Evolutionary conservation across 2,797 vertebrate species (phyloP).

Genomic region (Leptatherina wallacei): DNA sequence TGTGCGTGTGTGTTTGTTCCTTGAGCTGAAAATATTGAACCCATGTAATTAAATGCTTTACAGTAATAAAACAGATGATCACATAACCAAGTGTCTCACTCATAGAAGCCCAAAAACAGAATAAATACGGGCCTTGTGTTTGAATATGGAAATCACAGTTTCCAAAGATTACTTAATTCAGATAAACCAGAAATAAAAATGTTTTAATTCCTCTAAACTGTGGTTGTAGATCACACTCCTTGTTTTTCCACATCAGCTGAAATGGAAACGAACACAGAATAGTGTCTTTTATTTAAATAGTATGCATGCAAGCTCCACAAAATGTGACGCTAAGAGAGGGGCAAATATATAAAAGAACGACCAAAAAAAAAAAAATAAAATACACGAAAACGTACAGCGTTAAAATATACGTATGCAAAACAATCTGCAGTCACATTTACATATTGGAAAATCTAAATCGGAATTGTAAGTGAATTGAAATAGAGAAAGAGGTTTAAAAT

Average conservation of each 20-base stretch:
- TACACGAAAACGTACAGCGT: neutral
- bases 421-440: conserved; percentile 21
- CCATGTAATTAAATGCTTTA: neutral
- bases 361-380: neutral
- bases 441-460: conserved; percentile 26
- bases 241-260: neutral
- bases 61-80: neutral
- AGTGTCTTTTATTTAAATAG: conserved; percentile 40
- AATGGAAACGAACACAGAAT: conserved; percentile 1
- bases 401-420: conserved; percentile 30
- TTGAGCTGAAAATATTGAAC: neutral
- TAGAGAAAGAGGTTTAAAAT: neutral
- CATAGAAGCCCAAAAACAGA: too few relatives aligned
- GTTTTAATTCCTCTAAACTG: neutral
- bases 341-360: neutral
- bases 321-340: neutral
- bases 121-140: conserved; percentile 1
- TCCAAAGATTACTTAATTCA: neutral
- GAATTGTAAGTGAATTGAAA: neutral
- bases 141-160: conserved; percentile 15
- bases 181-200: neutral
- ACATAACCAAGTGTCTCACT: neutral
- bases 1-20: neutral
- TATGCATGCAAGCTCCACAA: conserved; percentile 31
- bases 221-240: neutral